These are phyloP conservation scores for Mormyrus lacerda DNA, from an alignment of 2,113 vertebrate species.

Conservation along the genomic window DNA sequence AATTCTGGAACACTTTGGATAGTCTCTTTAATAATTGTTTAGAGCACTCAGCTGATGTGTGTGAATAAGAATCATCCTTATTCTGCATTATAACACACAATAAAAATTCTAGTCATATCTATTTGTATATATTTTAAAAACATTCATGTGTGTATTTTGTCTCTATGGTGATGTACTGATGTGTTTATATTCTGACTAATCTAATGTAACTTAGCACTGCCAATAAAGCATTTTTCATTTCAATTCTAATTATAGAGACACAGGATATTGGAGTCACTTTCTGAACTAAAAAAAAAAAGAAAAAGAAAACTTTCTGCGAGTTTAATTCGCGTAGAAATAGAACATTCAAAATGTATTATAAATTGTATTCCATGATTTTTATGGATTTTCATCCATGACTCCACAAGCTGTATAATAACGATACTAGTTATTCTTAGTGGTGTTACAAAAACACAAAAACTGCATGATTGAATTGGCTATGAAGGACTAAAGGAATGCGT, in stretches of 20 bases:
- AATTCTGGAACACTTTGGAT: neutral
- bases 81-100: neutral
- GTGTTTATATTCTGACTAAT: conserved; percentile 49
- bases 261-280: conserved; percentile 43
- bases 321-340: neutral
- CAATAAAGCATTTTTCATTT: conserved; percentile 51
- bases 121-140: conserved; percentile 34
- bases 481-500: neutral
- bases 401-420: neutral
- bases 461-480: neutral
- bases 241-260: conserved; percentile 45
- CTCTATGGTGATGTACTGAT: conserved; percentile 38
- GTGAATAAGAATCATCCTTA: neutral
- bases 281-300: conserved; percentile 51
- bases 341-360: neutral
- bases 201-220: conserved; percentile 42
- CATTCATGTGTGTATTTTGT: conserved; percentile 49
- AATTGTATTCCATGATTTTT: neutral
- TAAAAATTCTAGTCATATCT: neutral
- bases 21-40: neutral
- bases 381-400: neutral
- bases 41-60: neutral
- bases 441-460: neutral
- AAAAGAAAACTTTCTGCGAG: conserved; percentile 22
- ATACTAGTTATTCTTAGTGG: neutral